Percentiles rank a stretch among this genome's conserved stretches.
Conservation (phyloP, 92 coral and sea anemone genomes). For the Umimayanthus chanpuru region DNA sequence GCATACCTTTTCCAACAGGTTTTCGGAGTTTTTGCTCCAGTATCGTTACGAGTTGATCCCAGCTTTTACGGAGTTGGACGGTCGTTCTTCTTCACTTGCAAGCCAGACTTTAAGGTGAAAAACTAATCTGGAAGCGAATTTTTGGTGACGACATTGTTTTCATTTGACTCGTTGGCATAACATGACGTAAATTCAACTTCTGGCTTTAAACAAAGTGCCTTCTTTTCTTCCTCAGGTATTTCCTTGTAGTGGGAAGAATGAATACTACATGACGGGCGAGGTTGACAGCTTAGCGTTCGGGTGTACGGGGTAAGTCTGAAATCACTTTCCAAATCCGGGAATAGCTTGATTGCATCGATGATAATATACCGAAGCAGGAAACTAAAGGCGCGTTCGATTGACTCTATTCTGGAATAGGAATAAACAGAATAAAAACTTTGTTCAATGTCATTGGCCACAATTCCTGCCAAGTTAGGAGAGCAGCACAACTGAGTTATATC, state of each 20-base stretch:
- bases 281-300: constrained; percentile 81
- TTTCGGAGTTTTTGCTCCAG: constrained; percentile 90
- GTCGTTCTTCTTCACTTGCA: constrained; percentile 81
- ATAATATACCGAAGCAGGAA: no score
- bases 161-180: no score
- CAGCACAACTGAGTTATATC: no score
- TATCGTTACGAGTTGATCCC: constrained; percentile 69
- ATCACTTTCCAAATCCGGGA: background rate
- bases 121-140: background rate
- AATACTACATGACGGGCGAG: constrained; percentile 82
- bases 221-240: constrained; percentile 62
- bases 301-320: constrained; percentile 84
- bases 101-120: constrained; percentile 79
- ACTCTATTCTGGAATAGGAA: no score
- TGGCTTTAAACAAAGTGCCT: no score
- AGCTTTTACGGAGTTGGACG: constrained; percentile 83
- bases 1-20: constrained; percentile 53
- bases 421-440: no score
- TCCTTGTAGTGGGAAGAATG: constrained; percentile 93
- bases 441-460: no score
- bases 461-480: no score
- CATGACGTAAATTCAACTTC: no score
- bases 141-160: background rate
- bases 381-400: no score
- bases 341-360: background rate